Percentiles rank a stretch among this genome's conserved stretches.
Evolutionary conservation across 2,888 invertebrate species (phyloP).

Genomic region (Rhamnusium bicolor): DNA sequence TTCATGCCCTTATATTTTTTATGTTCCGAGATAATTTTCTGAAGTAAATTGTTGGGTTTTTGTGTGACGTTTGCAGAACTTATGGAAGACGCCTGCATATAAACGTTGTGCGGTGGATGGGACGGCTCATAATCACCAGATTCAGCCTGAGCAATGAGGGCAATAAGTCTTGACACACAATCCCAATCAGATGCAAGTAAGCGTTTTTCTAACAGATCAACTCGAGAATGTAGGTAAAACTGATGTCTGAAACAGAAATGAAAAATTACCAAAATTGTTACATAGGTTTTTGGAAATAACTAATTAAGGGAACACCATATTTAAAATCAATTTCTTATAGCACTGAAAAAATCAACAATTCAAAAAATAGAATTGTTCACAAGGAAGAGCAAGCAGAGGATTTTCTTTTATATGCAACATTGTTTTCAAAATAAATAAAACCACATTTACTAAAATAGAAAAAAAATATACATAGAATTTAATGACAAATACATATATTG

Average conservation of each 20-base stretch:
- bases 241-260: conserved; percentile 76
- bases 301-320: too few species aligned
- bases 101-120: conserved; percentile 75
- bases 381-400: too few species aligned
- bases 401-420: too few species aligned
- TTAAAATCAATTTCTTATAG: too few species aligned
- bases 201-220: conserved; percentile 83
- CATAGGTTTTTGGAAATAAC: neutral
- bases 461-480: too few species aligned
- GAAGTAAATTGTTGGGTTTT: conserved; percentile 77
- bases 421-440: too few species aligned
- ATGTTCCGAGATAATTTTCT: conserved; percentile 78
- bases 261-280: neutral
- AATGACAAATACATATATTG: too few species aligned
- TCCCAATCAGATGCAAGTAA: conserved; percentile 81
- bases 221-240: conserved; percentile 88
- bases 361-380: too few species aligned
- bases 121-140: conserved; percentile 80
- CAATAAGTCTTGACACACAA: conserved; percentile 81
- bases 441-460: too few species aligned
- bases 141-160: conserved; percentile 85
- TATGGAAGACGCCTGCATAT: conserved; percentile 78
- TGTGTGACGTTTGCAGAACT: conserved; percentile 74
- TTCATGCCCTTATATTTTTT: conserved; percentile 76
- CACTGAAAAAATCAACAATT: too few species aligned